These are phyloP conservation scores for Babyrousa celebensis DNA, from an alignment of 2,797 vertebrate genomes.

Conservation along the genomic window DNA sequence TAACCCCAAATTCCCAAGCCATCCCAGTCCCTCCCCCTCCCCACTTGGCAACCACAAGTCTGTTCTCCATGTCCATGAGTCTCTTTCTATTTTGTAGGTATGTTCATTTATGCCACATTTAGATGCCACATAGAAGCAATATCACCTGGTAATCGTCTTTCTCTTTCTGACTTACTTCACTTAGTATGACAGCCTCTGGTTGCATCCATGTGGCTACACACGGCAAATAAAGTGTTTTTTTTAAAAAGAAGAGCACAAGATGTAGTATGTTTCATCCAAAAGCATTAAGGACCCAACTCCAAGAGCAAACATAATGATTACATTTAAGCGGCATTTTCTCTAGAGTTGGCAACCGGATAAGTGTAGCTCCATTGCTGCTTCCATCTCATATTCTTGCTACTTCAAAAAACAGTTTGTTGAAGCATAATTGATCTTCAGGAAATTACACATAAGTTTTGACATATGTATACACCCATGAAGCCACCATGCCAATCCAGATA, in stretches of 20 bases:
- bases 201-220: too few species aligned
- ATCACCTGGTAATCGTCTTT: too few species aligned
- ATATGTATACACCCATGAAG: background rate
- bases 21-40: too few species aligned
- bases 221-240: background rate
- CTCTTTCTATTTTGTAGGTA: too few species aligned
- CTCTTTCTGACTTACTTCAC: too few species aligned
- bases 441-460: background rate
- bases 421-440: background rate
- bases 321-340: background rate
- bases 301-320: background rate
- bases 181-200: too few species aligned
- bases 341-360: background rate
- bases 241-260: background rate
- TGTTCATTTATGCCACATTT: too few species aligned
- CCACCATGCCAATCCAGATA: background rate
- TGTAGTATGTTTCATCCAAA: background rate
- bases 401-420: constrained; percentile 7
- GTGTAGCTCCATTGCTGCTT: background rate
- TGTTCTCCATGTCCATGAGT: too few species aligned
- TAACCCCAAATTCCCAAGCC: too few species aligned
- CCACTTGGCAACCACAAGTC: too few species aligned
- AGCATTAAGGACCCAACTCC: background rate
- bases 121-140: too few species aligned
- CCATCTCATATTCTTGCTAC: background rate